phyloP scores from a whole-genome alignment of 2,888 invertebrate genomes.

The Crematogaster levior region DNA sequence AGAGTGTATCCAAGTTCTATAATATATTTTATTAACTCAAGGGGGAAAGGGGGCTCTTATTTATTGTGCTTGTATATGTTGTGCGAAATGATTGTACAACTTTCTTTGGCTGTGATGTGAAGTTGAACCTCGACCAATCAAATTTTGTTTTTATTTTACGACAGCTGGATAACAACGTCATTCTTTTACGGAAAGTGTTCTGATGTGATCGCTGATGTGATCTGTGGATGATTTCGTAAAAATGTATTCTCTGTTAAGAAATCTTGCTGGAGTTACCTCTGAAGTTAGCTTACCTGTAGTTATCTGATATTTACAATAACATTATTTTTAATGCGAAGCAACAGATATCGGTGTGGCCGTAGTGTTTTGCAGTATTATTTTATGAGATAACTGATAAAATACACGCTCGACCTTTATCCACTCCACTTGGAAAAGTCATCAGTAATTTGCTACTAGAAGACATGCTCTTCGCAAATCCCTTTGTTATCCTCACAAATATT shows the following conservation, averaged over 20 bases:
- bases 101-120: too few species aligned
- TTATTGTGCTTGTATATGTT: background rate
- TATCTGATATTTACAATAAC: slow-evolving; percentile 19
- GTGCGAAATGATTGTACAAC: background rate
- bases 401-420: background rate
- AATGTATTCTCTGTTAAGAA: background rate
- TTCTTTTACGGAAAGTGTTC: background rate
- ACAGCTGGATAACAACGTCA: background rate
- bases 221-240: background rate
- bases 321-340: slow-evolving; percentile 20
- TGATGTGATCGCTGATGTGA: background rate
- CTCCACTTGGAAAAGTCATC: slow-evolving; percentile 18
- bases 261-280: background rate
- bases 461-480: background rate
- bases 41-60: background rate
- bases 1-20: background rate
- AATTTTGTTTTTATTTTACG: background rate
- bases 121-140: background rate
- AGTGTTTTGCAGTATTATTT: slow-evolving; percentile 21
- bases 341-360: slow-evolving; percentile 9
- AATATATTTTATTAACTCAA: background rate
- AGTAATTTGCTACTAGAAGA: slow-evolving; percentile 6
- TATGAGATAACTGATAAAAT: slow-evolving; percentile 22
- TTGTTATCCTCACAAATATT: background rate
- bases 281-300: background rate